Conservation (phyloP, 2,113 vertebrate species). For the Azemiops feae region DNA sequence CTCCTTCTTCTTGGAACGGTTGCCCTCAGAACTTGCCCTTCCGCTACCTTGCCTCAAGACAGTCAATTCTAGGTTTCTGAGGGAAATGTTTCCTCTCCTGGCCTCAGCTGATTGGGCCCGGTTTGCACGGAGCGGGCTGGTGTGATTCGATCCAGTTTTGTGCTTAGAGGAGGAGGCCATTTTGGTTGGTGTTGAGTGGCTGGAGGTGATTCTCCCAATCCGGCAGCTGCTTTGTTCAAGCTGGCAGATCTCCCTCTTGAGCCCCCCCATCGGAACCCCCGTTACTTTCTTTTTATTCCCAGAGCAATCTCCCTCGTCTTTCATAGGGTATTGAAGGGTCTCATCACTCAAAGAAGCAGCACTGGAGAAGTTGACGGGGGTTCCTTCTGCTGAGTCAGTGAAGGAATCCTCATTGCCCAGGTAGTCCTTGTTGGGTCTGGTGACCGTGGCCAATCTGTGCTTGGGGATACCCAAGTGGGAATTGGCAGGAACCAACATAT, state of each 20-base stretch:
- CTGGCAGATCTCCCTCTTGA: not conserved
- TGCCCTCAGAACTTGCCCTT: not conserved
- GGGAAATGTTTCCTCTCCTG: constrained; percentile 35
- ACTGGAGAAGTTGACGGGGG: constrained; percentile 88
- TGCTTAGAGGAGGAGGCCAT: constrained; percentile 16
- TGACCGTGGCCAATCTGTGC: constrained; percentile 58
- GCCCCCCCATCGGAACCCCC: constrained; percentile 61
- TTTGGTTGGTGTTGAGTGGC: constrained; percentile 42
- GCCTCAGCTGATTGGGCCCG: constrained; percentile 65
- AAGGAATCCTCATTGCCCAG: constrained; percentile 84
- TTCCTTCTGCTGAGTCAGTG: constrained; percentile 89
- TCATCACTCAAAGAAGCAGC: constrained; percentile 89
- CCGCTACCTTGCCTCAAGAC: not conserved
- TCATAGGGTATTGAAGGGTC: constrained; percentile 81
- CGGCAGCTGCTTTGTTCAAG: not conserved
- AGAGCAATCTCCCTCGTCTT: constrained; percentile 64
- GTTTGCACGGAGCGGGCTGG: constrained; percentile 1
- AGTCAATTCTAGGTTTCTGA: constrained; percentile 50
- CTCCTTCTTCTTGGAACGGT: constrained; percentile 33
- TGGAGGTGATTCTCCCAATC: constrained; percentile 27
- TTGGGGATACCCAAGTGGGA: constrained; percentile 69
- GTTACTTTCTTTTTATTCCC: constrained; percentile 56
- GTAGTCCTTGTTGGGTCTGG: constrained; percentile 68
- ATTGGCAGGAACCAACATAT: constrained; percentile 89
- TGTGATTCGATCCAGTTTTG: not conserved